Evolutionary conservation across 2,113 vertebrate species (phyloP).

Genomic region (Microtus montanus): DNA sequence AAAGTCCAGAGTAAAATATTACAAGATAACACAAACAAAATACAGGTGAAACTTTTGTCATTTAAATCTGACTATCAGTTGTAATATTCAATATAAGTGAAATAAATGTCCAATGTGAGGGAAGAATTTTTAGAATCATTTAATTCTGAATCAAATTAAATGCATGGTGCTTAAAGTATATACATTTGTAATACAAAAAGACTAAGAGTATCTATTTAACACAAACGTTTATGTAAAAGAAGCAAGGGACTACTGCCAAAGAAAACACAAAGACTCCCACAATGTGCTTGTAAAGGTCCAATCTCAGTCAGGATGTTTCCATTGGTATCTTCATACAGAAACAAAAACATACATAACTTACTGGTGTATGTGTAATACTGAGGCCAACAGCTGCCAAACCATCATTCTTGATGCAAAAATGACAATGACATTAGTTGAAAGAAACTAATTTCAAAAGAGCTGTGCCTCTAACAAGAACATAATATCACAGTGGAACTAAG

Average conservation of each 20-base stretch:
- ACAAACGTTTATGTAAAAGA: neutral
- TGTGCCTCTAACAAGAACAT: neutral
- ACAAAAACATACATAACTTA: neutral
- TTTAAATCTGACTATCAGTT: neutral
- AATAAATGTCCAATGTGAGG: neutral
- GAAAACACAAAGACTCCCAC: neutral
- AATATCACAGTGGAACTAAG: neutral
- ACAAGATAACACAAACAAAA: neutral
- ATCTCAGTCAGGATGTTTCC: neutral
- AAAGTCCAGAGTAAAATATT: neutral
- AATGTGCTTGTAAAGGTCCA: neutral
- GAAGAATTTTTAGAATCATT: neutral
- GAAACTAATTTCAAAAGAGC: constrained; percentile 1
- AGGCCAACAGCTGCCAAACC: neutral
- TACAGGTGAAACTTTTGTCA: neutral
- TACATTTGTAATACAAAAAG: too few relatives aligned
- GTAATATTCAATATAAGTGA: neutral
- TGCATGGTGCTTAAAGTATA: neutral
- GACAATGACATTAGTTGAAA: neutral
- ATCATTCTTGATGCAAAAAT: neutral
- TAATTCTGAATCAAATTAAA: neutral
- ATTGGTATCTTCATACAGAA: neutral
- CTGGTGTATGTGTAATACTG: neutral
- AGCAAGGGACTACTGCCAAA: neutral
- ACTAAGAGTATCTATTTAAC: neutral